A percentile compares a stretch with the other conserved stretches of the same genome.
phyloP scores from a whole-genome alignment of 2,113 vertebrate species.

The Ibidorhyncha struthersii region DNA sequence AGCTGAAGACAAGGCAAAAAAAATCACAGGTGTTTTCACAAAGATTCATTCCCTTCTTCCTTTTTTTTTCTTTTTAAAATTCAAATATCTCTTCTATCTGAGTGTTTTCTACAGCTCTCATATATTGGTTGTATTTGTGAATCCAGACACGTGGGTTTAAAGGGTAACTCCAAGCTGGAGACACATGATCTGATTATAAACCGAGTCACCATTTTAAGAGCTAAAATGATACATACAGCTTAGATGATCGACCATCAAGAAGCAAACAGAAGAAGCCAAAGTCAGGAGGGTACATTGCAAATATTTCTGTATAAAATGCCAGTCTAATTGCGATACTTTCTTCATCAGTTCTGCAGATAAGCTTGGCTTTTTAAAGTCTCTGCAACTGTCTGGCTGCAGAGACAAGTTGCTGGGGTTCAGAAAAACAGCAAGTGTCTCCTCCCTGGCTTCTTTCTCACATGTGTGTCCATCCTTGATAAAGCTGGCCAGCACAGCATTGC shows the following conservation, averaged over 20 bases:
- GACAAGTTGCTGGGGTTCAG: background rate
- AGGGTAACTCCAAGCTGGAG: background rate
- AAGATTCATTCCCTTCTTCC: background rate
- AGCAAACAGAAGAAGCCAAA: background rate
- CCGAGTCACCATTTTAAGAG: background rate
- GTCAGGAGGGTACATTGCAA: background rate
- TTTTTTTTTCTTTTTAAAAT: background rate
- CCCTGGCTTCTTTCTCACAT: background rate
- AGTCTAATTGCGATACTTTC: background rate
- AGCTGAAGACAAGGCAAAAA: background rate
- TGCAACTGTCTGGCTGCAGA: background rate
- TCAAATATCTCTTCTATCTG: background rate
- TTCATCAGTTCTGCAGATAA: background rate
- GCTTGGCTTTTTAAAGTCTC: background rate
- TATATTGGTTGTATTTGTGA: background rate
- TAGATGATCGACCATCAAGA: background rate
- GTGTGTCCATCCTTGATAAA: background rate
- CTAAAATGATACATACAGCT: background rate
- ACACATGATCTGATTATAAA: background rate
- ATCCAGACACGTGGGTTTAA: background rate
- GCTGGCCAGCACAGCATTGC: background rate
- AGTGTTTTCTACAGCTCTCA: background rate
- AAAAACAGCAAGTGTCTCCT: background rate
- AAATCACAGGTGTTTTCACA: background rate
- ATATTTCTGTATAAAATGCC: background rate